These are phyloP conservation scores for Homalodisca vitripennis DNA, from an alignment of 1,140 invertebrate species.

Conservation along the genomic window DNA sequence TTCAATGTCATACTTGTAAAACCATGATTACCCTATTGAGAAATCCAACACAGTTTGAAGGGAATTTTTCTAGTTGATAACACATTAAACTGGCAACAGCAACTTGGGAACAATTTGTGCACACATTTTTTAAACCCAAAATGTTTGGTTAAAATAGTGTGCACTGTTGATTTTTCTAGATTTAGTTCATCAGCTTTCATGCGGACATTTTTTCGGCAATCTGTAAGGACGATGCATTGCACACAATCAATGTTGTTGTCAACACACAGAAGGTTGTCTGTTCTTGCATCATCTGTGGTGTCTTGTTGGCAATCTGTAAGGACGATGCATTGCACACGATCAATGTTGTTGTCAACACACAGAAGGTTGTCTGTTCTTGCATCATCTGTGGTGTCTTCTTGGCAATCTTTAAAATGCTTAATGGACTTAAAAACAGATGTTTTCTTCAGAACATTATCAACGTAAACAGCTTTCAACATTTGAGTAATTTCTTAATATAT, in stretches of 20 bases:
- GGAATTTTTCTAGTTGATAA: neutral
- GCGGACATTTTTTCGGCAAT: neutral
- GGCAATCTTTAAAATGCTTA: slow-evolving; percentile 2
- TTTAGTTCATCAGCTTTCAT: neutral
- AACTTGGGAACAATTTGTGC: neutral
- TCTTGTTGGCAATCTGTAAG: neutral
- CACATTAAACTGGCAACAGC: neutral
- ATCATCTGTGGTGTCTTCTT: neutral
- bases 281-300: no score
- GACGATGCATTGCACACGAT: neutral
- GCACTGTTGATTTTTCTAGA: neutral
- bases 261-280: neutral
- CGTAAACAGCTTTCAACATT: slow-evolving; percentile 1
- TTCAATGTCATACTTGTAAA: slow-evolving; percentile 1
- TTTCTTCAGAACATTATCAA: slow-evolving; percentile 3
- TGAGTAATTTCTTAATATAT: neutral
- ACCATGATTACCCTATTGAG: neutral
- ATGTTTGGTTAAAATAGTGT: neutral
- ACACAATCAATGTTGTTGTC: neutral
- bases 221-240: neutral
- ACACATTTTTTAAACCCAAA: neutral
- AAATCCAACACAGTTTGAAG: neutral
- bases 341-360: neutral
- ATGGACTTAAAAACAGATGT: neutral
- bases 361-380: neutral